Percentiles rank a stretch among this genome's conserved stretches.
Evolutionary conservation across 2,113 vertebrate genomes (phyloP).

Genomic region (Coptodon bakossiorum): DNA sequence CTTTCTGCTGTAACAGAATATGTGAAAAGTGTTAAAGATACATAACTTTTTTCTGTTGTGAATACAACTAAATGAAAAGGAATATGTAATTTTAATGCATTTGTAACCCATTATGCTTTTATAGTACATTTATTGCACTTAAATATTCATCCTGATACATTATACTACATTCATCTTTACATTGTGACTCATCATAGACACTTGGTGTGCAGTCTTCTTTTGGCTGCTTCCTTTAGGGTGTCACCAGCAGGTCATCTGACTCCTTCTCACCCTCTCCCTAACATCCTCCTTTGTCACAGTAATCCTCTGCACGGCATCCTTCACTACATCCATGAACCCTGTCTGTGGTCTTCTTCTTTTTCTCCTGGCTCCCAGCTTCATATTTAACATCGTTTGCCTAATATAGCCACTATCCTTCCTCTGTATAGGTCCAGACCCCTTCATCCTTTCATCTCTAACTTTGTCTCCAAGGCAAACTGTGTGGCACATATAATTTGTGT

Average conservation of each 20-base stretch:
- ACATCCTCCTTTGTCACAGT: not conserved
- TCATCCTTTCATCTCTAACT: not conserved
- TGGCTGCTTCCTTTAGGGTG: not conserved
- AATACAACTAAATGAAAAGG: not conserved
- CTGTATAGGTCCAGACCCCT: not conserved
- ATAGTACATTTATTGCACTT: not conserved
- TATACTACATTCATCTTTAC: not conserved
- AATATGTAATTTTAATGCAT: not conserved
- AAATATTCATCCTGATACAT: not conserved
- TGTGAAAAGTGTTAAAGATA: not conserved
- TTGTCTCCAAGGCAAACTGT: not conserved
- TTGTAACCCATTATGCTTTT: not conserved
- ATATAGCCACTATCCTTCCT: not conserved
- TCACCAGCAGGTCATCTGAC: not conserved
- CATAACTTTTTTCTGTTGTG: not conserved
- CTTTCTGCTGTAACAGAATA: not conserved
- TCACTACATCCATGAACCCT: not conserved
- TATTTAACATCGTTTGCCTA: not conserved
- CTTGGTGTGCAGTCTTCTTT: not conserved
- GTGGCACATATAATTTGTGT: too few relatives aligned
- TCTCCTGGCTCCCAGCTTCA: not conserved
- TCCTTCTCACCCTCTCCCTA: not conserved
- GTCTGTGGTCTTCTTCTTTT: not conserved
- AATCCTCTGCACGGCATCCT: not conserved
- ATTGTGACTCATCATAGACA: not conserved